Evolutionary conservation across 2,888 invertebrate genomes (phyloP).

Genomic region (Drosophila tripunctata): DNA sequence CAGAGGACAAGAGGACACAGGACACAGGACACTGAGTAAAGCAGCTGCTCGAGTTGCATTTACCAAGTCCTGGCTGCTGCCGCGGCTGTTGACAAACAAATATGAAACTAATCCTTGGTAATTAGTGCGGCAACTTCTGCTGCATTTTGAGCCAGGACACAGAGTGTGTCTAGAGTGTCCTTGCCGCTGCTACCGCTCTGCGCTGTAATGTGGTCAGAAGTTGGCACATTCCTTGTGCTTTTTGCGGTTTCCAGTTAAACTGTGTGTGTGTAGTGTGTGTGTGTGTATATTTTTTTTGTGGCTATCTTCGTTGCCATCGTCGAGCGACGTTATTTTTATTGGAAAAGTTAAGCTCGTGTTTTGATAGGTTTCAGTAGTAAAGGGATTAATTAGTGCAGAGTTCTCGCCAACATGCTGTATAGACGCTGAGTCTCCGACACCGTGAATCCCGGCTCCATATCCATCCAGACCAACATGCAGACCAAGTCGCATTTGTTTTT

Average conservation of each 20-base stretch:
- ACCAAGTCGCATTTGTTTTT: constrained; percentile 56
- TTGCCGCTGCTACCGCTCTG: constrained; percentile 1
- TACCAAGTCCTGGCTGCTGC: constrained; percentile 18
- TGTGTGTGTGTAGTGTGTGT: constrained; percentile 24
- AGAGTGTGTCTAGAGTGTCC: constrained; percentile 44
- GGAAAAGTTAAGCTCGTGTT: constrained; percentile 83
- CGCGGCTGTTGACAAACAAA: constrained; percentile 81
- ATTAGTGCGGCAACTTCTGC: constrained; percentile 82
- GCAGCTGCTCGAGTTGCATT: constrained; percentile 69
- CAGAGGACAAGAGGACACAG: constrained; percentile 19
- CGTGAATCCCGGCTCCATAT: background rate
- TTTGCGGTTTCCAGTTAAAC: constrained; percentile 56
- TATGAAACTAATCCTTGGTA: constrained; percentile 83
- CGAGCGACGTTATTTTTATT: constrained; percentile 78
- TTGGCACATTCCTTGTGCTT: constrained; percentile 71
- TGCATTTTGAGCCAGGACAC: constrained; percentile 71
- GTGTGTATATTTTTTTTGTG: constrained; percentile 39
- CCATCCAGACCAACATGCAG: constrained; percentile 29
- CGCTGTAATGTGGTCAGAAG: constrained; percentile 71
- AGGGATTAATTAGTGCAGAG: constrained; percentile 81
- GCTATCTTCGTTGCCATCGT: constrained; percentile 49
- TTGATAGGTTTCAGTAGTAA: constrained; percentile 82
- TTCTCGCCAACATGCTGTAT: constrained; percentile 67
- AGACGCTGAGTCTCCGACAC: constrained; percentile 32
- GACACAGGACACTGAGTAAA: constrained; percentile 10